Evolutionary conservation across 1,140 invertebrate genomes (phyloP).

Genomic region (Melanaphis sacchari): DNA sequence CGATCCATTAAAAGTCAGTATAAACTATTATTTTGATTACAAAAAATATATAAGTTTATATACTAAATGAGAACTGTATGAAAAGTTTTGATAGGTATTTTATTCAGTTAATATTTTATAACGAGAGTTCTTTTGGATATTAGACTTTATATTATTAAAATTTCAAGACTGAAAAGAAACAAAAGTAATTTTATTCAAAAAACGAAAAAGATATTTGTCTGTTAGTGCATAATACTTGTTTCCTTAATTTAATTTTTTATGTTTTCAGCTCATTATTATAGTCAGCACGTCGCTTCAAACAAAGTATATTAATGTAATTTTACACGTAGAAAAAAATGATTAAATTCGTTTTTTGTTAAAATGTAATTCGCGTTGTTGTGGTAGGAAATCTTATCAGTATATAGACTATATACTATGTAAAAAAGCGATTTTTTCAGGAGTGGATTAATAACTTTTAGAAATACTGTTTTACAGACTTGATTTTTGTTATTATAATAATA

Average conservation of each 20-base stretch:
- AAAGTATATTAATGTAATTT: not conserved
- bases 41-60: not conserved
- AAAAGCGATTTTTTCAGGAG: not conserved
- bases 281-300: not conserved
- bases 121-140: not conserved
- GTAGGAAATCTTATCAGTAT: not conserved
- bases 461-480: too few relatives aligned
- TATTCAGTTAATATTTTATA: not conserved
- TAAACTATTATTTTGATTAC: not conserved
- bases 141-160: not conserved
- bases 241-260: not conserved
- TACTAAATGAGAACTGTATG: not conserved
- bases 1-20: not conserved
- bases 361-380: not conserved
- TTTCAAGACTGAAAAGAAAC: not conserved
- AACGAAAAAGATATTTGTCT: not conserved
- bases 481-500: too few relatives aligned
- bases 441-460: not conserved
- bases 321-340: not conserved
- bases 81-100: conserved; percentile 15
- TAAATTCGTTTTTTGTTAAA: not conserved
- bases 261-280: not conserved
- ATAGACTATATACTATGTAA: not conserved
- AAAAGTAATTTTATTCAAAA: not conserved
- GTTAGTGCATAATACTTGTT: not conserved